Conservation (phyloP, 2,113 vertebrate species). For the Macquaria australasica region DNA sequence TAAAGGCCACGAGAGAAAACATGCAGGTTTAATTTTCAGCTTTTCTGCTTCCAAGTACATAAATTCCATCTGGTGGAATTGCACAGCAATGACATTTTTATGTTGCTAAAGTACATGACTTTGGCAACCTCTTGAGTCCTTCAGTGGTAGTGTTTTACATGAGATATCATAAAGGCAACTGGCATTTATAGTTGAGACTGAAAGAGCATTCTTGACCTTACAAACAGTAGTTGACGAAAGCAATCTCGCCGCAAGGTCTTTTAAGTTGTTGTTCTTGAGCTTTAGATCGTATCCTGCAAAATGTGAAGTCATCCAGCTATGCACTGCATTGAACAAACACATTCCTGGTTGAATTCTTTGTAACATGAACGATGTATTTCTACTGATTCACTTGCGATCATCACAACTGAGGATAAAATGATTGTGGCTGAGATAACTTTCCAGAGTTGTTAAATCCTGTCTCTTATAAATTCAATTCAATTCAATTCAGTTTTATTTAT, state of each 20-base stretch:
- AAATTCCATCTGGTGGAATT: constrained; percentile 21
- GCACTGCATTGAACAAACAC: neutral
- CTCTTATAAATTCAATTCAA: no score
- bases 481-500: no score
- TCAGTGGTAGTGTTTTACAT: constrained; percentile 21
- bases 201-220: constrained; percentile 16
- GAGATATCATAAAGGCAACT: neutral
- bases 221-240: neutral
- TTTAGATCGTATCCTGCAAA: neutral
- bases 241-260: neutral
- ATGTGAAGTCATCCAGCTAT: neutral
- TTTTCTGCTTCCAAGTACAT: constrained; percentile 17
- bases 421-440: neutral
- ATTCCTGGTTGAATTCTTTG: neutral
- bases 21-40: constrained; percentile 21
- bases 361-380: neutral
- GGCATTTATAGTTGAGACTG: constrained; percentile 12
- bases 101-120: neutral
- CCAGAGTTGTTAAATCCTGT: neutral
- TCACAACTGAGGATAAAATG: neutral
- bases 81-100: constrained; percentile 11
- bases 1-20: constrained; percentile 24
- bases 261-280: neutral
- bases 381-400: neutral
- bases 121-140: constrained; percentile 14